A percentile compares a stretch with the other conserved stretches of the same genome.
Evolutionary conservation across 2,797 vertebrate genomes (phyloP).

Genomic region (Netta rufina): DNA sequence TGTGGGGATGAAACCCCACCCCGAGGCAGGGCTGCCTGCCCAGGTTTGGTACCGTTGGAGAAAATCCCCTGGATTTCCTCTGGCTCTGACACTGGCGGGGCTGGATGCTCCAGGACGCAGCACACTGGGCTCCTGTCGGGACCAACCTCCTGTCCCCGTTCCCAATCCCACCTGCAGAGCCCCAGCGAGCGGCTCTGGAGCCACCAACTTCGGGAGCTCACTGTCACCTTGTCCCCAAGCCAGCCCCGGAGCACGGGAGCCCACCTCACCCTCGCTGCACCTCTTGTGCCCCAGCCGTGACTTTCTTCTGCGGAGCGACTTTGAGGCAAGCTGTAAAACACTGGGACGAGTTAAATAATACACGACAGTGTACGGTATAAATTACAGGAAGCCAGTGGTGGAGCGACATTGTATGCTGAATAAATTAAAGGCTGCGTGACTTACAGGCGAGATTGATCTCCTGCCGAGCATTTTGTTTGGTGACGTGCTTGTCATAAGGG

Average conservation of each 20-base stretch:
- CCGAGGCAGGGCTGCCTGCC: background rate
- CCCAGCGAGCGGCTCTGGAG: background rate
- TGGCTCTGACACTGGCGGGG: background rate
- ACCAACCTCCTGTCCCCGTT: no score
- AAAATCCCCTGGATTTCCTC: background rate
- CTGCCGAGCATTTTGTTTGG: conserved; percentile 59
- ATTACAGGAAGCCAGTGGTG: conserved; percentile 52
- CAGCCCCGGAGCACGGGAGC: background rate
- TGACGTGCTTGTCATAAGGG: conserved; percentile 59
- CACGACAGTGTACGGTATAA: conserved; percentile 64
- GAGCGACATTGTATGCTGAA: conserved; percentile 62
- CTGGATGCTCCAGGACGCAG: no score
- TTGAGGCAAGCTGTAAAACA: conserved; percentile 61
- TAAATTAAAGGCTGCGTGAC: conserved; percentile 68
- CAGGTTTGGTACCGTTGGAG: no score
- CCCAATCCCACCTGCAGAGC: no score
- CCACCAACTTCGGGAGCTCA: background rate
- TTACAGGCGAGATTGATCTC: conserved; percentile 58
- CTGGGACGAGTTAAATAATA: conserved; percentile 58
- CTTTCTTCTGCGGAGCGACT: conserved; percentile 42
- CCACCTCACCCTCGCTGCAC: background rate
- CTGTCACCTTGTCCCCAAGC: background rate
- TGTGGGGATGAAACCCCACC: background rate
- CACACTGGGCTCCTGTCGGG: no score
- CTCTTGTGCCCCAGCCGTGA: background rate